These are phyloP conservation scores for Morus bassanus DNA, from an alignment of 2,797 vertebrate species.

Conservation along the genomic window DNA sequence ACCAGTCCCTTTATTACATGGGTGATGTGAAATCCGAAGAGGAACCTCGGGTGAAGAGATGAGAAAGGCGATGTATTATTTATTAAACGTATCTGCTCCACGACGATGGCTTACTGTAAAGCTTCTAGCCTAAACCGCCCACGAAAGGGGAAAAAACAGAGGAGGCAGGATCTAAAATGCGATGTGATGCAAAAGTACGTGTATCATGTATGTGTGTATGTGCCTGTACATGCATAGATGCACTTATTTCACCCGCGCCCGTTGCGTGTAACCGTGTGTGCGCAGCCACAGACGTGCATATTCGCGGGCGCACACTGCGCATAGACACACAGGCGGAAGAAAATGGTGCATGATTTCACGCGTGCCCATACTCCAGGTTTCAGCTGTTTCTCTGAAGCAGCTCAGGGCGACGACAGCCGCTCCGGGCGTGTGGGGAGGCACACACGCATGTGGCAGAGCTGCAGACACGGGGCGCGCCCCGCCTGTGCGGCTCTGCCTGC, in stretches of 20 bases:
- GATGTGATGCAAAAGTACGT: not conserved
- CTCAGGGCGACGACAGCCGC: not conserved
- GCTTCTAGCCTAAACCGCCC: not conserved
- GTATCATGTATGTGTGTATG: not conserved
- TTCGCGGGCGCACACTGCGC: not conserved
- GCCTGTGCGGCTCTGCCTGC: not conserved
- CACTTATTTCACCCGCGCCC: not conserved
- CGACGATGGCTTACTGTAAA: not conserved
- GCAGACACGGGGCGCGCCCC: not conserved
- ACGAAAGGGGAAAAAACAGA: not conserved
- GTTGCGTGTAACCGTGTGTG: not conserved
- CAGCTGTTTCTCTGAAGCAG: not conserved
- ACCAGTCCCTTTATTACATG: not conserved
- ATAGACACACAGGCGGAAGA: not conserved
- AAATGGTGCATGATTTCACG: not conserved
- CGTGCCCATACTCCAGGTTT: not conserved
- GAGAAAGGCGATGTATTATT: not conserved
- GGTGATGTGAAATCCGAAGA: conserved; percentile 5
- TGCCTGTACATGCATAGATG: not conserved
- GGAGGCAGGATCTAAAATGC: not conserved
- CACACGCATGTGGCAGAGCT: not conserved
- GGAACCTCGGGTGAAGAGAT: not conserved
- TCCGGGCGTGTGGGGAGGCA: not conserved
- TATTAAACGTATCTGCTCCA: not conserved
- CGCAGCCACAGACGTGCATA: not conserved